Percentiles rank a stretch among this genome's conserved stretches.
phyloP scores from a whole-genome alignment of 2,113 vertebrate species.

The Sinocyclocheilus anshuiensis region DNA sequence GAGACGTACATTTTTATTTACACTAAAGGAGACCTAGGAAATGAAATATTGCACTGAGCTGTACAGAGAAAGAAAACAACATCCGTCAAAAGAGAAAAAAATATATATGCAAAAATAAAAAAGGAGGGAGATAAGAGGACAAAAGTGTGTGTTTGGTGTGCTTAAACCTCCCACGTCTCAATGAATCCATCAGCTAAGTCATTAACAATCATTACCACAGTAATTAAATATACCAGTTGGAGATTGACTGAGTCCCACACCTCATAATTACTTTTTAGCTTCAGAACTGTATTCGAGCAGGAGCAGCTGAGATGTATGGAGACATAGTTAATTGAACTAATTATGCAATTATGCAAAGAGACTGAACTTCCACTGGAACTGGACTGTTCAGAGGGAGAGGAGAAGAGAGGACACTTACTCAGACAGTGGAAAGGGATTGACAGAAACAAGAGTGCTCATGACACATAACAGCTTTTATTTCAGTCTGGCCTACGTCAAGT shows the following conservation, averaged over 20 bases:
- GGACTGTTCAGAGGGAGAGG: not conserved
- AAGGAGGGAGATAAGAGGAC: not conserved
- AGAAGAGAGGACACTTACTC: not conserved
- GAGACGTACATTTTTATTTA: not conserved
- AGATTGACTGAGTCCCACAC: slow-evolving; percentile 51
- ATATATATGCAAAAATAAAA: not conserved
- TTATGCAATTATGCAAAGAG: slow-evolving; percentile 35
- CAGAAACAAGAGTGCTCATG: not conserved
- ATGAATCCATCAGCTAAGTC: slow-evolving; percentile 52
- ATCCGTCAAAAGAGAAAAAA: not conserved
- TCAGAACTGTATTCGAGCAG: slow-evolving; percentile 26
- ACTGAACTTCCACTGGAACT: slow-evolving; percentile 12
- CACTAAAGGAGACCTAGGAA: not conserved
- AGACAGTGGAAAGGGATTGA: too few species aligned
- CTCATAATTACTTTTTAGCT: slow-evolving; percentile 41
- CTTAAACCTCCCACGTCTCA: slow-evolving; percentile 25
- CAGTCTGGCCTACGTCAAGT: too few species aligned
- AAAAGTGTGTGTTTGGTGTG: slow-evolving; percentile 1
- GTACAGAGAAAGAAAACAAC: not conserved
- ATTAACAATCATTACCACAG: slow-evolving; percentile 56
- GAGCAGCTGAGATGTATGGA: slow-evolving; percentile 42
- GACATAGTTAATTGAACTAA: slow-evolving; percentile 48
- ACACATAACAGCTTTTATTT: too few species aligned
- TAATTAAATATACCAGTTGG: slow-evolving; percentile 58
- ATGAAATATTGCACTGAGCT: not conserved